phyloP scores from a whole-genome alignment of 2,888 invertebrate species.

The Drosophila niveifrons region DNA sequence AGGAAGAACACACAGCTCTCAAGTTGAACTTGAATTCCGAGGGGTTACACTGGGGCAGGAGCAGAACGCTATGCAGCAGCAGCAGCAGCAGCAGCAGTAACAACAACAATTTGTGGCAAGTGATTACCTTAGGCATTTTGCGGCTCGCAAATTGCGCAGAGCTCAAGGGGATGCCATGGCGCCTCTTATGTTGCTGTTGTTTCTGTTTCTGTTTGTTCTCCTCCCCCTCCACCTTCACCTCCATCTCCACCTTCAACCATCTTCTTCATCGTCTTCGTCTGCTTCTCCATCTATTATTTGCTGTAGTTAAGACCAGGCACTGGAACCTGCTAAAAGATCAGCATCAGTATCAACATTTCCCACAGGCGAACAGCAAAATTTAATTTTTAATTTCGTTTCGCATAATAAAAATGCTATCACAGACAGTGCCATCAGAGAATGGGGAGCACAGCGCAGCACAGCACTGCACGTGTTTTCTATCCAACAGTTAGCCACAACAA shows the following conservation, averaged over 20 bases:
- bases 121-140: conserved; percentile 72
- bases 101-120: conserved; percentile 71
- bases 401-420: conserved; percentile 68
- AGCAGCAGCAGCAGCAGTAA: conserved; percentile 12
- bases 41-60: conserved; percentile 4
- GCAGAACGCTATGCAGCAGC: background rate
- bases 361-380: conserved; percentile 60
- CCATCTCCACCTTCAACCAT: background rate
- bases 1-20: conserved; percentile 36
- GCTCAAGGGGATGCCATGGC: conserved; percentile 65
- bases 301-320: conserved; percentile 44
- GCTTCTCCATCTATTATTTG: conserved; percentile 33
- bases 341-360: conserved; percentile 56
- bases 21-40: conserved; percentile 51
- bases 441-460: background rate
- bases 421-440: conserved; percentile 14
- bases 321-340: conserved; percentile 55
- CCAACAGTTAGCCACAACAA: conserved; percentile 17
- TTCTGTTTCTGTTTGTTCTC: conserved; percentile 23
- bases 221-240: conserved; percentile 1
- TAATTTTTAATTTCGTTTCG: conserved; percentile 78
- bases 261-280: background rate
- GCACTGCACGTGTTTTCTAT: conserved; percentile 30
- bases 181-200: conserved; percentile 20
- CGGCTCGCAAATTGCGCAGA: conserved; percentile 75